Evolutionary conservation across 2,797 vertebrate species (phyloP).

Genomic region (Aldrovandia affinis): DNA sequence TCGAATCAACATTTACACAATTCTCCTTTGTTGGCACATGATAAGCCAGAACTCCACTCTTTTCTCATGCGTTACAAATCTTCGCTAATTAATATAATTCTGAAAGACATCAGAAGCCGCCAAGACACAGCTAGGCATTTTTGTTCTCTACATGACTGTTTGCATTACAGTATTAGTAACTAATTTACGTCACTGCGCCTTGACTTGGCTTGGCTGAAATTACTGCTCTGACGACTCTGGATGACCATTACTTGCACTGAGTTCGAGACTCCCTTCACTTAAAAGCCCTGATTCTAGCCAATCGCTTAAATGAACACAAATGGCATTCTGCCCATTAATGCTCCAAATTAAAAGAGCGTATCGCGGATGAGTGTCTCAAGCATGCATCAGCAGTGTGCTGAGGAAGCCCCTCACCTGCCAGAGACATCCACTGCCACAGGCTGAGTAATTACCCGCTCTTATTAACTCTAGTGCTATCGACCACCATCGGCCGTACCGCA

Average conservation of each 20-base stretch:
- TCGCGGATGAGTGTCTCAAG: background rate
- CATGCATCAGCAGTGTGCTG: slow-evolving; percentile 39
- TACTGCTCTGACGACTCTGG: background rate
- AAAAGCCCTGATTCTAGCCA: background rate
- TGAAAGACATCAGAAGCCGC: background rate
- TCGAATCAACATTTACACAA: background rate
- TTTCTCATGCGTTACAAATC: background rate
- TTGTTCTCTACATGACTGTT: background rate
- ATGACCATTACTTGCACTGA: background rate
- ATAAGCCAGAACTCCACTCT: background rate
- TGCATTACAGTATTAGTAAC: background rate
- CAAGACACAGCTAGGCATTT: background rate
- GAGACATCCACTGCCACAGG: slow-evolving; percentile 43
- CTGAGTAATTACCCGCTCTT: slow-evolving; percentile 52
- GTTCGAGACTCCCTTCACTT: background rate
- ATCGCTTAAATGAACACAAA: slow-evolving; percentile 5
- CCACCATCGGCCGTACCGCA: slow-evolving; percentile 32
- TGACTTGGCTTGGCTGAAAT: background rate
- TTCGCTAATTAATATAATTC: background rate
- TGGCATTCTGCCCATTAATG: slow-evolving; percentile 11
- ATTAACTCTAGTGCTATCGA: slow-evolving; percentile 59
- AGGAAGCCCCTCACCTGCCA: slow-evolving; percentile 33
- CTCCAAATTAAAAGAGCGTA: background rate
- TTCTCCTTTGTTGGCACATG: background rate
- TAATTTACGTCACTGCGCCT: background rate